Evolutionary conservation across 1,140 invertebrate genomes (phyloP).

Genomic region (Palaemon carinicauda): DNA sequence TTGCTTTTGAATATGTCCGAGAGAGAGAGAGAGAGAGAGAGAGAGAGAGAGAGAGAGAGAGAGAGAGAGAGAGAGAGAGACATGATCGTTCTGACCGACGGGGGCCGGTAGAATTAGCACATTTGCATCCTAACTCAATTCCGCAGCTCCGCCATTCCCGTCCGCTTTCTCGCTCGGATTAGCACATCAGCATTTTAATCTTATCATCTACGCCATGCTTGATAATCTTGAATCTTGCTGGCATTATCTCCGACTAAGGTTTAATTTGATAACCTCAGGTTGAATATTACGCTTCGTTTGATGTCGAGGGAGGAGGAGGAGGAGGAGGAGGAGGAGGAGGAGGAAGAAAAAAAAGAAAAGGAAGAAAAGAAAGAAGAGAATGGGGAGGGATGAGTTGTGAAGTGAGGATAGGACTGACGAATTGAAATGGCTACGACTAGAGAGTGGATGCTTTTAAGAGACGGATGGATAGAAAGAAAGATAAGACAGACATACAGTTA

Average conservation of each 20-base stretch:
- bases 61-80: neutral
- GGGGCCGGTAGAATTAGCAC: neutral
- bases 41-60: conserved; percentile 14
- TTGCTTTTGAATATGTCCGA: neutral
- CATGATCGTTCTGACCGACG: neutral
- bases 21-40: conserved; percentile 22
- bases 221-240: neutral
- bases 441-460: neutral
- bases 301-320: neutral
- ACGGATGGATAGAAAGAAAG: neutral
- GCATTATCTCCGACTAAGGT: neutral
- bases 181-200: conserved; percentile 10
- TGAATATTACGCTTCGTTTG: neutral
- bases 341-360: neutral
- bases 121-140: conserved; percentile 7
- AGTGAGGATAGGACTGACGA: neutral
- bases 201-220: neutral
- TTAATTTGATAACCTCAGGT: neutral
- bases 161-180: neutral
- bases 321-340: neutral
- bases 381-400: neutral
- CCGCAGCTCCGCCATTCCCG: neutral
- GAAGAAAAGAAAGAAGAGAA: neutral
- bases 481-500: neutral
- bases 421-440: neutral